These are phyloP conservation scores for Cetonia aurata DNA, from an alignment of 2,888 invertebrate species.

Conservation along the genomic window DNA sequence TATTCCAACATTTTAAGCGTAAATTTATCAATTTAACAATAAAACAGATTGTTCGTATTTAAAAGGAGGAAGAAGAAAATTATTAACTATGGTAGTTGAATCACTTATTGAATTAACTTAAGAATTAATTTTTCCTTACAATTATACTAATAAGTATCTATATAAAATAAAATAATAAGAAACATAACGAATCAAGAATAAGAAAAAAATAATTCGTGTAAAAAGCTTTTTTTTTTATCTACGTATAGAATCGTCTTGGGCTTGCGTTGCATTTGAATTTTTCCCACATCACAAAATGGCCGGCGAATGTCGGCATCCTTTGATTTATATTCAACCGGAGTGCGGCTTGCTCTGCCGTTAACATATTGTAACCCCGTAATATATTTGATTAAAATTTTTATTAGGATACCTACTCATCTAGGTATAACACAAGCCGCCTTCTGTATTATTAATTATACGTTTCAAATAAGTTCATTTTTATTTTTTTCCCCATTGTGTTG, in stretches of 20 bases:
- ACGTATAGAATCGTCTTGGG: neutral
- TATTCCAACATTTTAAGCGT: too few species aligned
- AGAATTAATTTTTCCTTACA: neutral
- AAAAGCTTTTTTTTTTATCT: slow-evolving; percentile 1
- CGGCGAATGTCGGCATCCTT: slow-evolving; percentile 54
- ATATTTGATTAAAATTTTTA: slow-evolving; percentile 56
- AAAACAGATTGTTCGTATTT: too few species aligned
- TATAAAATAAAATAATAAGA: neutral
- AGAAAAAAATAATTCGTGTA: neutral
- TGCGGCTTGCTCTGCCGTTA: slow-evolving; percentile 51
- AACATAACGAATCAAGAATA: neutral
- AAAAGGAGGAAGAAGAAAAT: too few species aligned
- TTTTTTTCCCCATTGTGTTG: slow-evolving; percentile 49
- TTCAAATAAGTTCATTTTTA: slow-evolving; percentile 55
- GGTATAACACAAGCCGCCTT: too few species aligned
- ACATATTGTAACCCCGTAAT: slow-evolving; percentile 44
- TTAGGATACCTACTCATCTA: slow-evolving; percentile 55
- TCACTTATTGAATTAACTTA: neutral
- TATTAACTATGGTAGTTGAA: neutral
- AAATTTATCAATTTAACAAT: too few species aligned
- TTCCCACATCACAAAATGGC: slow-evolving; percentile 53
- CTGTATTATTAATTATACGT: slow-evolving; percentile 56
- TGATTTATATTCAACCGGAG: slow-evolving; percentile 55
- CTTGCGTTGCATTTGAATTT: slow-evolving; percentile 5
- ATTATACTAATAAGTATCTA: neutral